Conservation (phyloP, 2,797 vertebrate species). For the Mallotus villosus region DNA sequence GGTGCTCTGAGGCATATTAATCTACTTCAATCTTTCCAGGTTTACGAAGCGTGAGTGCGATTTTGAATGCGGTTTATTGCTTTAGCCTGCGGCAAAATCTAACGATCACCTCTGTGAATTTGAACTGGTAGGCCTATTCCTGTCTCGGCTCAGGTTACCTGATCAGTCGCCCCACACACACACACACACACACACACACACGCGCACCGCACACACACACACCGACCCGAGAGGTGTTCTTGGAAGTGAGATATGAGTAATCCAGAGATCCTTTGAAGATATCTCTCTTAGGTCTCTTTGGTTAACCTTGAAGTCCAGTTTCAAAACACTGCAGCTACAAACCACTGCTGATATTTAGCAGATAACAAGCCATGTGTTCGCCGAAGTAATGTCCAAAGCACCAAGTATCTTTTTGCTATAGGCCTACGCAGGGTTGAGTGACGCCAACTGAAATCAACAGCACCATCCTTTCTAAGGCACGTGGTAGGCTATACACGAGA, state of each 20-base stretch:
- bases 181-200: too few species aligned
- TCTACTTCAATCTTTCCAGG: conserved; percentile 15
- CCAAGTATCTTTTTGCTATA: too few species aligned
- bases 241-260: neutral
- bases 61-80: conserved; percentile 1
- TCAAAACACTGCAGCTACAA: neutral
- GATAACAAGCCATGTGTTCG: too few species aligned
- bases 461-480: too few species aligned
- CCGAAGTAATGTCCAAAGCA: too few species aligned
- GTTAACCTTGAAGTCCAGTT: neutral
- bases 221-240: neutral
- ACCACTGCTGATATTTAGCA: neutral
- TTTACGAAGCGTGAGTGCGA: conserved; percentile 16
- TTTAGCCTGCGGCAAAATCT: conserved; percentile 2
- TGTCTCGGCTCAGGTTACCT: neutral
- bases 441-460: too few species aligned
- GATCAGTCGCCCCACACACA: neutral
- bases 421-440: too few species aligned
- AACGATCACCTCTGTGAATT: conserved; percentile 10
- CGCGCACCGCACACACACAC: too few species aligned
- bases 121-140: neutral
- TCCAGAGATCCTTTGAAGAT: neutral
- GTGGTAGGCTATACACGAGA: too few species aligned
- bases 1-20: neutral
- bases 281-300: neutral